Percentiles rank a stretch among this genome's conserved stretches.
Evolutionary conservation across 1,140 invertebrate species (phyloP).

Genomic region (Pygmarrhopalites habei): DNA sequence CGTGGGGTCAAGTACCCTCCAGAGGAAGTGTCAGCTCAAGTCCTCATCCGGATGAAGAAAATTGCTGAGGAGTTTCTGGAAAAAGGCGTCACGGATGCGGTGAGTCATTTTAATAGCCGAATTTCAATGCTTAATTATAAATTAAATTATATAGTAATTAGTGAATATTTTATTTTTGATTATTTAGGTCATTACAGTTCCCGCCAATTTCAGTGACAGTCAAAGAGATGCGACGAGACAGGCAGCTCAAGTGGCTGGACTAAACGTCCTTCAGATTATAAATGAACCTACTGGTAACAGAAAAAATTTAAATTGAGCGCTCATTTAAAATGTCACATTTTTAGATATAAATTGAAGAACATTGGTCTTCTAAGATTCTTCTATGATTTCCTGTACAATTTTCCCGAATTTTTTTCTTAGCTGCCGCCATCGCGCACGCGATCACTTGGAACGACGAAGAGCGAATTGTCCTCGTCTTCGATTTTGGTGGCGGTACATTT

Average conservation of each 20-base stretch:
- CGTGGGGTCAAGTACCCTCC: conserved; percentile 47
- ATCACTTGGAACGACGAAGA: conserved; percentile 32
- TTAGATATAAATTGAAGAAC: no score
- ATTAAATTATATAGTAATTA: no score
- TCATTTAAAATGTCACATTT: no score
- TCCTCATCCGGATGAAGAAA: conserved; percentile 47
- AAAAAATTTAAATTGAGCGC: no score
- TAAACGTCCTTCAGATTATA: conserved; percentile 46
- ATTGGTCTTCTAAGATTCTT: no score
- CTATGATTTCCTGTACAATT: no score
- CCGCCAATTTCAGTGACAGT: conserved; percentile 97
- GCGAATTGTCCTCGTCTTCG: conserved; percentile 40
- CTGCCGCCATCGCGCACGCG: conserved; percentile 48
- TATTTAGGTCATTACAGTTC: conserved; percentile 97
- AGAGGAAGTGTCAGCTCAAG: conserved; percentile 51
- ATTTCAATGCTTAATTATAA: no score
- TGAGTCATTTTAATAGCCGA: no score
- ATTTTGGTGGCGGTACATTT: no score
- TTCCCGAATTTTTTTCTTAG: no score
- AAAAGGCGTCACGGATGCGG: conserved; percentile 76
- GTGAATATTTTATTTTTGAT: no score
- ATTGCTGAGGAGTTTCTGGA: conserved; percentile 41
- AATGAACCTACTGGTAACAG: conserved; percentile 45
- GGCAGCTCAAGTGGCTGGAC: conserved; percentile 41
- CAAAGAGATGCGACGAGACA: conserved; percentile 68